Percentiles rank a stretch among this genome's conserved stretches.
Conservation (phyloP, 1,140 invertebrate species). For the Caenorhabditis inopinata region DNA sequence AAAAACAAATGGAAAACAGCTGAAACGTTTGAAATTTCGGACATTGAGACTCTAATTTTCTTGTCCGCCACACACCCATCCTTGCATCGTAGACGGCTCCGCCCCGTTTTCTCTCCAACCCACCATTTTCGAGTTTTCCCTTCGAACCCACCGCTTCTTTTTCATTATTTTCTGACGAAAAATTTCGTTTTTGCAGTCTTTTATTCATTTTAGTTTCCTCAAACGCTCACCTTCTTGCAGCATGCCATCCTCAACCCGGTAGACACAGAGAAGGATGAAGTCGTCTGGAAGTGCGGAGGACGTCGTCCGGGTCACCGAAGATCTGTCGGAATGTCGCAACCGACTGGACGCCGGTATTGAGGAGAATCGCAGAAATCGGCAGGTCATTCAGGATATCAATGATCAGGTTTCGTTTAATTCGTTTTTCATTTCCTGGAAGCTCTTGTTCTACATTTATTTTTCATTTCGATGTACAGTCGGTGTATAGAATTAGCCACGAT, state of each 20-base stretch:
- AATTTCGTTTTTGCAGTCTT: too few relatives aligned
- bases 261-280: not conserved
- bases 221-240: not conserved
- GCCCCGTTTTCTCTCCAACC: not conserved
- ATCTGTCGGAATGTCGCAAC: not conserved
- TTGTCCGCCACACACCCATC: too few relatives aligned
- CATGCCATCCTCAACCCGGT: not conserved
- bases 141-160: not conserved
- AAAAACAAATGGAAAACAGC: too few relatives aligned
- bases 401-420: slow-evolving; percentile 19
- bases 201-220: too few relatives aligned
- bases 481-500: too few relatives aligned
- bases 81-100: too few relatives aligned
- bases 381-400: slow-evolving; percentile 39
- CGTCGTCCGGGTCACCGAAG: slow-evolving; percentile 21
- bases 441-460: too few relatives aligned
- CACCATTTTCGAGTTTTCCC: not conserved
- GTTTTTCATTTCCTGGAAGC: not conserved
- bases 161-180: too few relatives aligned
- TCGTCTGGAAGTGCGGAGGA: not conserved
- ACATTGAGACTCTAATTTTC: too few relatives aligned
- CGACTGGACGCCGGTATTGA: slow-evolving; percentile 35
- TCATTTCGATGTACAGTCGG: too few relatives aligned
- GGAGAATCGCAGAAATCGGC: slow-evolving; percentile 30
- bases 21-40: too few relatives aligned